Evolutionary conservation across 2,888 invertebrate species (phyloP).

Genomic region (Nesidiocoris tenuis): DNA sequence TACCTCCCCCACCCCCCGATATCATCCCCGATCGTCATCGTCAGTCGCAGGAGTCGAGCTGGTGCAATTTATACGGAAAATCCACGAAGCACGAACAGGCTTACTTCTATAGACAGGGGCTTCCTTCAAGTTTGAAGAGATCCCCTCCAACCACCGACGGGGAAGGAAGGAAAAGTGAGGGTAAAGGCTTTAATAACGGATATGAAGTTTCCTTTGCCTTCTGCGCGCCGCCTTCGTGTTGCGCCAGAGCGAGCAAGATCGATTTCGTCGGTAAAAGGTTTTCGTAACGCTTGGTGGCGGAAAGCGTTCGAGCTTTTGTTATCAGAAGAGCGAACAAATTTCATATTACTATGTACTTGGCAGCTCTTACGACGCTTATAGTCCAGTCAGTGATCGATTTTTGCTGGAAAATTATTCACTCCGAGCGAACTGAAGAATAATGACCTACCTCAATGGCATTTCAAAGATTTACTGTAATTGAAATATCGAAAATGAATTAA

Average conservation of each 20-base stretch:
- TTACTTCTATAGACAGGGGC: background rate
- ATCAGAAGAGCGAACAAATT: background rate
- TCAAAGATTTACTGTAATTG: no score
- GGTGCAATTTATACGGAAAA: background rate
- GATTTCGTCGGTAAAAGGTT: slow-evolving; percentile 8
- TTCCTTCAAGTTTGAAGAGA: background rate
- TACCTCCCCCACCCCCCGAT: background rate
- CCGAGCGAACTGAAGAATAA: no score
- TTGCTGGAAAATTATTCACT: no score
- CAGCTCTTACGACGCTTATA: no score
- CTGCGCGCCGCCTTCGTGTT: background rate
- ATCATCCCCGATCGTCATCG: background rate
- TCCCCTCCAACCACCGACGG: background rate
- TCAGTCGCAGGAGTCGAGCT: background rate
- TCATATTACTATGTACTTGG: no score
- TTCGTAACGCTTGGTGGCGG: background rate
- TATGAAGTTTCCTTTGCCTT: slow-evolving; percentile 28
- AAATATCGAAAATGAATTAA: no score
- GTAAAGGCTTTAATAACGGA: slow-evolving; percentile 12
- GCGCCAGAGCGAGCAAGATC: slow-evolving; percentile 8
- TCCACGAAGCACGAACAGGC: background rate
- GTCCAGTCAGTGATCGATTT: no score
- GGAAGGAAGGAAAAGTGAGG: background rate
- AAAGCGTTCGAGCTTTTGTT: background rate
- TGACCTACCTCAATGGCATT: no score